Evolutionary conservation across 2,888 invertebrate genomes (phyloP).

Genomic region (Perithous albicinctus): DNA sequence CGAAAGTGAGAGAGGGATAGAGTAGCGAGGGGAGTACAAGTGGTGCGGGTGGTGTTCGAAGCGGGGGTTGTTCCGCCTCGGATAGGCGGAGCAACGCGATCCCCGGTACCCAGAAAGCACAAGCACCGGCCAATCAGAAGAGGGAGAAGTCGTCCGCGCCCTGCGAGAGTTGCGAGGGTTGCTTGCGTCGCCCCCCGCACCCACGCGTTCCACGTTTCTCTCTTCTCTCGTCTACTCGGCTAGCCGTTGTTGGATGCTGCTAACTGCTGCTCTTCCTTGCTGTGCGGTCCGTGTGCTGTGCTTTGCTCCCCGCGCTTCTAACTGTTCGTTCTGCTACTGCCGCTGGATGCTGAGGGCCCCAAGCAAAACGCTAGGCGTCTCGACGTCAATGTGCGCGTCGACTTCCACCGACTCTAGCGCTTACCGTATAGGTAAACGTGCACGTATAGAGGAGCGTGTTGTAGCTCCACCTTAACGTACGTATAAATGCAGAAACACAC

Average conservation of each 20-base stretch:
- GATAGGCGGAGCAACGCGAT: slow-evolving; percentile 75
- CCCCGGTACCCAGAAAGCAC: slow-evolving; percentile 75
- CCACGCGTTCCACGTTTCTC: slow-evolving; percentile 62
- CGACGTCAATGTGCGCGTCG: slow-evolving; percentile 60
- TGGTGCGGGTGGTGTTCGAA: slow-evolving; percentile 51
- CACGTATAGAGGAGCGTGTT: neutral
- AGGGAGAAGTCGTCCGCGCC: slow-evolving; percentile 62
- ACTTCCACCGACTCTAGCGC: slow-evolving; percentile 37
- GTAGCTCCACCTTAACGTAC: slow-evolving; percentile 1
- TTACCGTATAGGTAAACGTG: slow-evolving; percentile 17
- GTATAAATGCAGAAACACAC: slow-evolving; percentile 4
- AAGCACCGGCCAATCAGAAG: slow-evolving; percentile 72
- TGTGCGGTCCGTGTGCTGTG: slow-evolving; percentile 40
- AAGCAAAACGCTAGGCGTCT: slow-evolving; percentile 44
- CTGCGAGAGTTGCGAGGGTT: slow-evolving; percentile 55
- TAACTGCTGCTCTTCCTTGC: slow-evolving; percentile 39
- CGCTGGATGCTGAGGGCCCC: slow-evolving; percentile 24
- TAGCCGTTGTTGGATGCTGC: slow-evolving; percentile 43
- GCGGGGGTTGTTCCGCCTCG: slow-evolving; percentile 77
- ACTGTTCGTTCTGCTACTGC: slow-evolving; percentile 42
- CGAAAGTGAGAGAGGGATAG: slow-evolving; percentile 52
- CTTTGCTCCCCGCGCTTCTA: slow-evolving; percentile 45
- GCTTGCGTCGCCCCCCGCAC: slow-evolving; percentile 56
- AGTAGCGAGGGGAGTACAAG: slow-evolving; percentile 38
- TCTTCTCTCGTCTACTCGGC: slow-evolving; percentile 55